Conservation (phyloP, 2,113 vertebrate genomes). For the Trinectes maculatus region DNA sequence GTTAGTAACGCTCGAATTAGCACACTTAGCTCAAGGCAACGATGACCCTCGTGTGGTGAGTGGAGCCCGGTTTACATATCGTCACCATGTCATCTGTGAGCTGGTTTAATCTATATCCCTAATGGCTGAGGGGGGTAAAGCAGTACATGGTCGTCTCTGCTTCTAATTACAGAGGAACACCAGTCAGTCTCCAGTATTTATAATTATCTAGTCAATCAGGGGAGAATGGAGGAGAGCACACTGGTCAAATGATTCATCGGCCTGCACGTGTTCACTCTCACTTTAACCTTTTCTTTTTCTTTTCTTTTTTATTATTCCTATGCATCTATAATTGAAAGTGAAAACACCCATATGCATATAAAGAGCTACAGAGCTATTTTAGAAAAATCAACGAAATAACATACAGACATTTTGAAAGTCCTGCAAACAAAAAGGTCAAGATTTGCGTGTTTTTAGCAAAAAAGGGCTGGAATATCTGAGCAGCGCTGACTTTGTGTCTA, state of each 20-base stretch:
- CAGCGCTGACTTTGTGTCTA: neutral
- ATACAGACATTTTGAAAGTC: too few relatives aligned
- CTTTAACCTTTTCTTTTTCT: neutral
- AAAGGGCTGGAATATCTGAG: too few relatives aligned
- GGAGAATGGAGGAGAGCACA: neutral
- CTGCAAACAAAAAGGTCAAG: too few relatives aligned
- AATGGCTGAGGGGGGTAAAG: slow-evolving; percentile 10
- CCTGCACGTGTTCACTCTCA: neutral
- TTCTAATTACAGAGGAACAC: slow-evolving; percentile 17
- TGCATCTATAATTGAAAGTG: neutral
- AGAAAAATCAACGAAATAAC: too few relatives aligned
- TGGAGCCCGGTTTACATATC: neutral
- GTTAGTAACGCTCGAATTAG: too few relatives aligned
- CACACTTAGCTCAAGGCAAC: neutral
- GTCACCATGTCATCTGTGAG: neutral
- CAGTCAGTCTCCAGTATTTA: neutral
- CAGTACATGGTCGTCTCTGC: neutral
- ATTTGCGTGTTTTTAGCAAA: too few relatives aligned
- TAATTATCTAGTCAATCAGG: slow-evolving; percentile 24
- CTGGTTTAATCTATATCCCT: slow-evolving; percentile 1
- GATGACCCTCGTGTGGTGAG: neutral
- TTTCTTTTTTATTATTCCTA: neutral
- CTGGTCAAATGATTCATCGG: neutral
- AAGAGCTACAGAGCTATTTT: too few relatives aligned
- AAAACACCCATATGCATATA: too few relatives aligned